Conservation (phyloP, 2,888 invertebrate species). For the Lithophane ornitopus region DNA sequence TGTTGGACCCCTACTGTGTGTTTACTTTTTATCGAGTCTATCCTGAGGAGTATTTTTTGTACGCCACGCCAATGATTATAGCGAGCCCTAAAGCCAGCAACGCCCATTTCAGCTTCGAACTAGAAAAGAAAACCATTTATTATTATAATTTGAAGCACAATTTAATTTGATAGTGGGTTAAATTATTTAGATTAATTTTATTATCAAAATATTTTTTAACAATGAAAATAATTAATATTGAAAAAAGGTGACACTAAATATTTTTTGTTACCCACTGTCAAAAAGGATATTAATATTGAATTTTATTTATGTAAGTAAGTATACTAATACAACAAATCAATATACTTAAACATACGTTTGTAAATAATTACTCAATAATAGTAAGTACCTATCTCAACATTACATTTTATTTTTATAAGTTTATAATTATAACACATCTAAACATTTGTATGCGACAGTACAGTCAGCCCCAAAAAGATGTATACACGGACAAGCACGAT, state of each 20-base stretch:
- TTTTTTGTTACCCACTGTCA: constrained; percentile 8
- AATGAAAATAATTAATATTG: neutral
- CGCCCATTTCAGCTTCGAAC: constrained; percentile 78
- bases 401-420: neutral
- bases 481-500: no score
- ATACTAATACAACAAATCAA: neutral
- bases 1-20: constrained; percentile 57
- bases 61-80: constrained; percentile 74
- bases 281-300: neutral
- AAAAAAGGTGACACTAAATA: neutral
- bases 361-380: neutral
- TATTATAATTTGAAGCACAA: neutral
- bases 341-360: neutral
- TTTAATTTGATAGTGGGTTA: constrained; percentile 17
- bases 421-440: neutral
- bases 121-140: constrained; percentile 54
- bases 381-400: neutral
- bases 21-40: constrained; percentile 45
- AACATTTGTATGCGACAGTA: constrained; percentile 2
- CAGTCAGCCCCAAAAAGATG: no score
- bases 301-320: no score
- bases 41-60: constrained; percentile 73
- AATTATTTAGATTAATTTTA: neutral
- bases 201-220: neutral
- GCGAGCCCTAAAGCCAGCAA: constrained; percentile 79